Conservation (phyloP, 1,140 invertebrate genomes). For the Leptopilina boulardi region DNA sequence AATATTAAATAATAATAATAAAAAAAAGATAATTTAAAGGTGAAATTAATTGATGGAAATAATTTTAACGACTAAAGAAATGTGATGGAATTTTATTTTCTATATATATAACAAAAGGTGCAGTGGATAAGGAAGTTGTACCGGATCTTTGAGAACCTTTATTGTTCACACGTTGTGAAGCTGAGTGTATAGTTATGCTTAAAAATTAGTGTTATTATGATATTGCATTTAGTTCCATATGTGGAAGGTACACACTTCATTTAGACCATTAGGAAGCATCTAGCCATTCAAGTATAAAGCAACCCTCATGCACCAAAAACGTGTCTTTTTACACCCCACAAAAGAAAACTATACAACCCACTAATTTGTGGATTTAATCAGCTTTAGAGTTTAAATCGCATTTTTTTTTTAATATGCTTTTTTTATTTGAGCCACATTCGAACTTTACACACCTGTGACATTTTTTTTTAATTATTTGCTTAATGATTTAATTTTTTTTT, state of each 20-base stretch:
- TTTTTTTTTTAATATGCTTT: constrained; percentile 39
- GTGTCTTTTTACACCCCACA: constrained; percentile 47
- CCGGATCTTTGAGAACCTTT: constrained; percentile 60
- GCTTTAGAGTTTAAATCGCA: constrained; percentile 51
- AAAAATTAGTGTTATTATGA: constrained; percentile 76
- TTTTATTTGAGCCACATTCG: not conserved
- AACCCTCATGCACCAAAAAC: constrained; percentile 38
- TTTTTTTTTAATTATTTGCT: constrained; percentile 6
- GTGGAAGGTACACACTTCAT: constrained; percentile 73
- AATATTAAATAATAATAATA: too few species aligned
- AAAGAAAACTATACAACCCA: constrained; percentile 47
- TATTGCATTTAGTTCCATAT: constrained; percentile 60
- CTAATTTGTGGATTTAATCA: constrained; percentile 46
- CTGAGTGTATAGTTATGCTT: constrained; percentile 75
- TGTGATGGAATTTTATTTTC: not conserved
- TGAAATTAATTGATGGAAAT: not conserved
- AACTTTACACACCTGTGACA: constrained; percentile 11
- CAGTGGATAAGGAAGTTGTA: constrained; percentile 42
- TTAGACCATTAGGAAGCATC: constrained; percentile 73
- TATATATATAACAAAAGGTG: constrained; percentile 48
- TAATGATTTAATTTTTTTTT: too few species aligned
- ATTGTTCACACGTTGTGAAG: constrained; percentile 75
- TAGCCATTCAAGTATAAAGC: constrained; percentile 61
- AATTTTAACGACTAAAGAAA: not conserved
- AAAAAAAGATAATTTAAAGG: not conserved